phyloP scores from a whole-genome alignment of 2,888 invertebrate species.

The Amiota communis region DNA sequence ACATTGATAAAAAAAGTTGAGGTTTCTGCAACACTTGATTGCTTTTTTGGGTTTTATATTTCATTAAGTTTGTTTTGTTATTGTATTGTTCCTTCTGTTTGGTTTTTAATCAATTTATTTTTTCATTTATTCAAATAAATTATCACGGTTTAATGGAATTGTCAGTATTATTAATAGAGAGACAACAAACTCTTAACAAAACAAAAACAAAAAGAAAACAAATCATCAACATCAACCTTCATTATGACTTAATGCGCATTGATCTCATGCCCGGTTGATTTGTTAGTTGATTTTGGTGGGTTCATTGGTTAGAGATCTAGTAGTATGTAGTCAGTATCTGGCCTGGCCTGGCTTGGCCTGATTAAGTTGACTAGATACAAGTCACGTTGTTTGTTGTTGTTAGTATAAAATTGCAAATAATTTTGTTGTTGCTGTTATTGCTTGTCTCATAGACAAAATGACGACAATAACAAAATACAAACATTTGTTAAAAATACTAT shows the following conservation, averaged over 20 bases:
- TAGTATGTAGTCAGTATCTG: no score
- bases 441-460: neutral
- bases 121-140: neutral
- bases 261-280: neutral
- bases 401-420: neutral
- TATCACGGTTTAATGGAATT: constrained; percentile 3
- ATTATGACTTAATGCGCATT: neutral
- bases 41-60: constrained; percentile 2
- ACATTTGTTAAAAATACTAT: neutral
- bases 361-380: neutral
- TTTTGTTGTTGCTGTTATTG: no score
- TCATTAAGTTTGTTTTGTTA: neutral
- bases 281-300: no score
- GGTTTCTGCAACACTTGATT: neutral
- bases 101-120: no score
- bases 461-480: no score
- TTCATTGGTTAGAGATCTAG: no score
- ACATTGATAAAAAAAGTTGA: no score
- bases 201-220: no score
- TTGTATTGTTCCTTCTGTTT: no score
- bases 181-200: no score
- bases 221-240: no score
- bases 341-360: no score
- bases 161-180: neutral
- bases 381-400: constrained; percentile 3